Percentiles rank a stretch among this genome's conserved stretches.
phyloP scores from a whole-genome alignment of 2,113 vertebrate species.

The Laticauda colubrina region DNA sequence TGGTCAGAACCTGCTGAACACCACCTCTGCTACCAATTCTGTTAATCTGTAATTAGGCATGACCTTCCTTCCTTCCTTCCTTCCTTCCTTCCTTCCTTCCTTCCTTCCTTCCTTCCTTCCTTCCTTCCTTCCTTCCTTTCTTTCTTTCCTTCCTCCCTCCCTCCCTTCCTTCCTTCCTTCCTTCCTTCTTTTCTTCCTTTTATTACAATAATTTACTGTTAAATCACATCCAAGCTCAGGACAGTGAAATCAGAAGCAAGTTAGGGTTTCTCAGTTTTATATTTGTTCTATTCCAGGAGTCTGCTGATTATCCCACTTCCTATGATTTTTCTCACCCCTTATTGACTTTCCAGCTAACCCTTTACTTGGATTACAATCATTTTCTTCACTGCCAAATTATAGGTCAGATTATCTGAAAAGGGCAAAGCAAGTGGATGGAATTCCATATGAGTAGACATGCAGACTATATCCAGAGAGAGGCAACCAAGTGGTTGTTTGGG shows the following conservation, averaged over 20 bases:
- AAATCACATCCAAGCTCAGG: slow-evolving; percentile 63
- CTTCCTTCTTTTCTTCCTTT: slow-evolving; percentile 18
- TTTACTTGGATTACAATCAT: background rate
- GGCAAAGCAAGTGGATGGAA: background rate
- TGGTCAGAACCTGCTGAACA: too few species aligned
- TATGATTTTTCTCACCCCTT: background rate
- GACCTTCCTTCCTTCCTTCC: slow-evolving; percentile 46
- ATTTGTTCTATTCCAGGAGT: background rate
- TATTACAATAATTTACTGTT: slow-evolving; percentile 48
- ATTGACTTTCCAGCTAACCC: background rate
- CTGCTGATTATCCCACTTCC: background rate
- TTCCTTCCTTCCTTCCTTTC: slow-evolving; percentile 38
- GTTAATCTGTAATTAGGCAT: slow-evolving; percentile 8
- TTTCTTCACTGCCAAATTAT: background rate
- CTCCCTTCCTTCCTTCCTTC: slow-evolving; percentile 31
- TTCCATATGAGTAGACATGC: too few species aligned
- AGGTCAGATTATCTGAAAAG: background rate
- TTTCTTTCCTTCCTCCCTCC: slow-evolving; percentile 20
- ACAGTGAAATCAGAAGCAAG: slow-evolving; percentile 63
- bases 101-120: slow-evolving; percentile 49
- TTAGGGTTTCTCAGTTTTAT: slow-evolving; percentile 45
- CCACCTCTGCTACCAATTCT: too few species aligned
- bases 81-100: slow-evolving; percentile 47
- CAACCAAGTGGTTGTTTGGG: background rate
- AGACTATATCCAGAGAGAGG: background rate